Percentiles rank a stretch among this genome's conserved stretches.
These are phyloP conservation scores for Rapana venosa DNA, from an alignment of 2,888 invertebrate species.

Conservation along the genomic window DNA sequence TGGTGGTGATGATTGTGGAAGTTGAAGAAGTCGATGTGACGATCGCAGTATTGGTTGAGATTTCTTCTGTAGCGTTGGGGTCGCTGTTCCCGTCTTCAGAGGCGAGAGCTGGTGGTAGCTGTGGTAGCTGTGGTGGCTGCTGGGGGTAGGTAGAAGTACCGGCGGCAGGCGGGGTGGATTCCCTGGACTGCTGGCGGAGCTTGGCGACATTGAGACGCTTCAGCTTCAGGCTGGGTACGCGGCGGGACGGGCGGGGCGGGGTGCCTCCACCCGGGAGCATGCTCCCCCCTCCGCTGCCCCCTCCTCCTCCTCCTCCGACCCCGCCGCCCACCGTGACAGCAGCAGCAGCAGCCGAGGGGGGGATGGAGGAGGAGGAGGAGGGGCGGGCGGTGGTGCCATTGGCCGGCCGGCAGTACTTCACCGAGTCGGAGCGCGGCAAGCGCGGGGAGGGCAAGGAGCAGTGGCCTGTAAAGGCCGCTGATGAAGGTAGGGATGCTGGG, in stretches of 20 bases:
- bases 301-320: not conserved
- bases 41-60: not conserved
- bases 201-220: constrained; percentile 62
- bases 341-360: not conserved
- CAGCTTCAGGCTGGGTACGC: constrained; percentile 73
- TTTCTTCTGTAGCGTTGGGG: not conserved
- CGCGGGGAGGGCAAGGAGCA: constrained; percentile 61
- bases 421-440: constrained; percentile 69
- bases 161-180: not conserved
- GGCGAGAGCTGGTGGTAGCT: no score
- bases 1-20: constrained; percentile 36
- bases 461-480: constrained; percentile 31
- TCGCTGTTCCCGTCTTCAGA: no score
- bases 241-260: constrained; percentile 64
- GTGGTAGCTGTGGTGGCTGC: constrained; percentile 23
- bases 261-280: constrained; percentile 45
- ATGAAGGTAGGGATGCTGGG: constrained; percentile 31
- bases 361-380: constrained; percentile 32
- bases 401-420: constrained; percentile 67
- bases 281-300: constrained; percentile 18
- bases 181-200: constrained; percentile 8
- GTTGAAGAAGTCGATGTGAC: not conserved
- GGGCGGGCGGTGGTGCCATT: constrained; percentile 68
- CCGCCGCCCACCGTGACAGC: not conserved
- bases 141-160: not conserved